These are phyloP conservation scores for Drosophila melanogaster DNA, from an alignment of 1,140 invertebrate genomes.

Conservation along the genomic window DNA sequence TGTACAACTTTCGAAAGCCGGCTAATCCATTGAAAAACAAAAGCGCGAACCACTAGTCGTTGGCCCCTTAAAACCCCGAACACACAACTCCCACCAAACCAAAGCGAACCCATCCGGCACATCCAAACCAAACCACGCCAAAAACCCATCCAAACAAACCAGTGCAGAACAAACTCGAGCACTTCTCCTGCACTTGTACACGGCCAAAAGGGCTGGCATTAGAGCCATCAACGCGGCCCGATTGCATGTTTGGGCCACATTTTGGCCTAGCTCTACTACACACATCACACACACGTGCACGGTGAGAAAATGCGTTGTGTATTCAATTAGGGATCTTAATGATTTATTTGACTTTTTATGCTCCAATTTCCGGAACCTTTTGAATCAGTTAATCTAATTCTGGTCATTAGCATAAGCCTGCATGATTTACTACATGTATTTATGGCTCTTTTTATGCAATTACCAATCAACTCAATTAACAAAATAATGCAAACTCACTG, in stretches of 20 bases:
- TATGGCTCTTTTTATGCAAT: not conserved
- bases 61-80: not conserved
- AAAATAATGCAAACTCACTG: not conserved
- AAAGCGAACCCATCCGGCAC: not conserved
- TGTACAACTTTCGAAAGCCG: constrained; percentile 19
- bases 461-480: not conserved
- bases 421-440: constrained; percentile 4
- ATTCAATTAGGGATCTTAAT: not conserved
- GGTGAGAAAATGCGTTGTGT: constrained; percentile 1
- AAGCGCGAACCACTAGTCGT: constrained; percentile 33
- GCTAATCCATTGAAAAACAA: constrained; percentile 47
- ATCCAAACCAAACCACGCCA: too few species aligned
- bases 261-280: constrained; percentile 20
- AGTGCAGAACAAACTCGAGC: constrained; percentile 30
- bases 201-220: constrained; percentile 38
- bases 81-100: constrained; percentile 22
- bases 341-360: not conserved
- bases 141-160: constrained; percentile 25
- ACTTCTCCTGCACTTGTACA: constrained; percentile 48
- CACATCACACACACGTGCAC: constrained; percentile 13
- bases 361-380: not conserved
- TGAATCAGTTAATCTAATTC: not conserved
- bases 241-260: constrained; percentile 55
- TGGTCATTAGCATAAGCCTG: not conserved
- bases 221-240: constrained; percentile 40